Conservation (phyloP, 1,140 invertebrate species). For the Sipha flava region DNA sequence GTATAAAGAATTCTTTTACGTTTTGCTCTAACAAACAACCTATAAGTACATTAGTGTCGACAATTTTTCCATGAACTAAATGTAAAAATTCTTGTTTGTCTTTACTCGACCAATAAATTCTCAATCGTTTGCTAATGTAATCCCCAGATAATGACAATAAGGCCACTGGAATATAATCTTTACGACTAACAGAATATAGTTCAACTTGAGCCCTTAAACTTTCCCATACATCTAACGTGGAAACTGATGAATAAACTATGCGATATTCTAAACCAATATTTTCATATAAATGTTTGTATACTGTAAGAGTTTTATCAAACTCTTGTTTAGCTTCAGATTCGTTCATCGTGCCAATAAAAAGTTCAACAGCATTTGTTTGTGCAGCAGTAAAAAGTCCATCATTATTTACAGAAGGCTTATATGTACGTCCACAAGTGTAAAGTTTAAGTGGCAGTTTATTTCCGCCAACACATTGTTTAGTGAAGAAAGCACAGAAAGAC, state of each 20-base stretch:
- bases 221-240: slow-evolving; percentile 51
- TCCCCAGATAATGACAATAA: slow-evolving; percentile 53
- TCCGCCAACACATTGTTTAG: slow-evolving; percentile 50
- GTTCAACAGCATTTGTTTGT: slow-evolving; percentile 53
- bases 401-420: slow-evolving; percentile 36
- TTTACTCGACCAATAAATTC: slow-evolving; percentile 50
- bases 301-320: slow-evolving; percentile 46
- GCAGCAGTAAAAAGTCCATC: slow-evolving; percentile 52
- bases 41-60: slow-evolving; percentile 56
- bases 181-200: slow-evolving; percentile 53
- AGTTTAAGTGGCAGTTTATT: slow-evolving; percentile 53
- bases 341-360: slow-evolving; percentile 48
- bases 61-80: slow-evolving; percentile 53
- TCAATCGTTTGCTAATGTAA: slow-evolving; percentile 59
- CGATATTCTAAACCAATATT: slow-evolving; percentile 54
- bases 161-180: slow-evolving; percentile 56
- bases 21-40: slow-evolving; percentile 54
- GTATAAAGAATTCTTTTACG: slow-evolving; percentile 3
- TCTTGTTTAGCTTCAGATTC: slow-evolving; percentile 44
- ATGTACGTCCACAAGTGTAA: slow-evolving; percentile 44
- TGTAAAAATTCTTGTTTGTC: slow-evolving; percentile 49
- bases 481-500: slow-evolving; percentile 56
- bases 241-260: slow-evolving; percentile 49
- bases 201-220: slow-evolving; percentile 54
- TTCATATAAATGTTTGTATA: slow-evolving; percentile 49